phyloP scores from a whole-genome alignment of 2,888 invertebrate genomes.

The Malthinus flaveolus region DNA sequence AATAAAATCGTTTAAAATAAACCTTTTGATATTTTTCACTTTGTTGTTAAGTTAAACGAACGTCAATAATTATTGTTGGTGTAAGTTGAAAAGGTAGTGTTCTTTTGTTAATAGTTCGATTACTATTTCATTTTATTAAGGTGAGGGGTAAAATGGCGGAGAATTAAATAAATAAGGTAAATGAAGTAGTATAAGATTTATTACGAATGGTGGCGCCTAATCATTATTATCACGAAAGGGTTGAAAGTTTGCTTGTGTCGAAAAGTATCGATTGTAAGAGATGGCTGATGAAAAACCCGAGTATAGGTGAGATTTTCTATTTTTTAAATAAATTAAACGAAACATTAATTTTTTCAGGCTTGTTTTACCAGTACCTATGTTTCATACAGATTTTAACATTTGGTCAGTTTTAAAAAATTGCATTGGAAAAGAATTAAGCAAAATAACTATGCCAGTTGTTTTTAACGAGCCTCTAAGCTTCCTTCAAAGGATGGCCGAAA shows the following conservation, averaged over 20 bases:
- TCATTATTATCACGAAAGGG: conserved; percentile 7
- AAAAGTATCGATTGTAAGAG: conserved; percentile 19
- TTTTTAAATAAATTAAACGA: background rate
- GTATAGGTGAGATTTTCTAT: conserved; percentile 23
- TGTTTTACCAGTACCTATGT: conserved; percentile 72
- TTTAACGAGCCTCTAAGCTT: conserved; percentile 96
- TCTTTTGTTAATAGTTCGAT: too few relatives aligned
- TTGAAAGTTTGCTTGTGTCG: conserved; percentile 8
- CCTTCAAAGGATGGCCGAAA: conserved; percentile 91
- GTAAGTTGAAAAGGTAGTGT: too few relatives aligned
- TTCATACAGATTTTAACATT: conserved; percentile 81
- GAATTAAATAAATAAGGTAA: too few relatives aligned
- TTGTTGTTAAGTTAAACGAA: too few relatives aligned
- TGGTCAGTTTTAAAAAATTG: conserved; percentile 92
- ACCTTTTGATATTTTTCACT: too few relatives aligned
- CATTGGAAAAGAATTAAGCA: conserved; percentile 90
- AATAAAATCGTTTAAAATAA: too few relatives aligned
- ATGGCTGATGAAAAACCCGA: conserved; percentile 35
- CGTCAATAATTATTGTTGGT: too few relatives aligned
- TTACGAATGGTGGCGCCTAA: conserved; percentile 16
- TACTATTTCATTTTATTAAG: too few relatives aligned
- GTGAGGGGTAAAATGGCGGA: too few relatives aligned
- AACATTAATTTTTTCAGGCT: conserved; percentile 58
- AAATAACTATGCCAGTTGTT: conserved; percentile 95
- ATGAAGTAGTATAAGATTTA: background rate